Base-by-base conservation (phyloP, 1,140 invertebrate species). In the Sminthurides bifidus region DNA sequence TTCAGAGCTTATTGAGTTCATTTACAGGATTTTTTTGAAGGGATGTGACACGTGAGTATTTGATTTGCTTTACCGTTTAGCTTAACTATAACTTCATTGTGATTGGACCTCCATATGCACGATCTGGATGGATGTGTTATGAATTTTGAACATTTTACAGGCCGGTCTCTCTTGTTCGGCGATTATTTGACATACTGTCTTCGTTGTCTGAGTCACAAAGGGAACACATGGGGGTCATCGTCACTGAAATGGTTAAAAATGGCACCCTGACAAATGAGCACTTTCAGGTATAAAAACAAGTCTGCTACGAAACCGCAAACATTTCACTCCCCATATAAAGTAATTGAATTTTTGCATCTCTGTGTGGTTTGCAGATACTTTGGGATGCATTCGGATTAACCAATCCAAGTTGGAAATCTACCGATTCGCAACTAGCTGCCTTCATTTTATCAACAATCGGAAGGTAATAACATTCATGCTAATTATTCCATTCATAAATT, bases 321-420 rank as follows among this genome's bases (percentile, higher is more conserved):
- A n/a, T n/a, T n/a, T n/a, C n/a, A n/a, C n/a, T n/a, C n/a, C 40
- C 8, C 26, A 31, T 24, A 15, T 48, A 6, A 48, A 19, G 5
- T 10, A 48, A 23, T 6, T 48, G 10, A 48, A 14, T 10, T 5
- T 23, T 48, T n/a, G n/a, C 27, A 29, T 24, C 3, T 5, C 4
- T 10, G 26, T 31, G 29, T 2, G 21, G 3, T 21, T 17, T 35
- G n/a, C 14, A 54, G 27, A 15, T 54, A 27, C n/a, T 60, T 19
- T 60, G 58, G 58, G 58, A 60, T 53, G 58, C 58, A 1, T 60
- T 52, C 21, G 35, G 37, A 3, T 29, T 52, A 15, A 26, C 49
- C 10, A 31, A 49, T 26, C 31, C 31, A 4, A n/a, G 3, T 12
- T 60, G 58, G 58, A 31, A 56, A 26, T 8, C 1, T 12, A 31